Conservation (phyloP, 2,888 invertebrate species). For the Allophyes oxyacanthae region DNA sequence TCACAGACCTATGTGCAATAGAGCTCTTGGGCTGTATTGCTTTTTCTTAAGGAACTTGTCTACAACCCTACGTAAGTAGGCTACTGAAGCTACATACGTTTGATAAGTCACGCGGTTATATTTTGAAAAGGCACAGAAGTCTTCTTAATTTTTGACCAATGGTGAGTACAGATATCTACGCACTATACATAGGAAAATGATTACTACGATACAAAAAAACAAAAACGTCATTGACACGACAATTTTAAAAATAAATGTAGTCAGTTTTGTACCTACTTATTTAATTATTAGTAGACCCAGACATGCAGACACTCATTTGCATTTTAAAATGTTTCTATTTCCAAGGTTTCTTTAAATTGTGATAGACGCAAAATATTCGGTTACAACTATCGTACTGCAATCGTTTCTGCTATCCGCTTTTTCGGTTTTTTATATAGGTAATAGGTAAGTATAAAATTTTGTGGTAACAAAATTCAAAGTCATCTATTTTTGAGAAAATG, state of each 20-base stretch:
- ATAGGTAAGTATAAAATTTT: slow-evolving; percentile 5
- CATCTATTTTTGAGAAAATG: slow-evolving; percentile 35
- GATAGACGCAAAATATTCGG: slow-evolving; percentile 53
- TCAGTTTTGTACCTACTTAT: slow-evolving; percentile 27
- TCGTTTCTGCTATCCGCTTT: slow-evolving; percentile 11
- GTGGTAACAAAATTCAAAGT: slow-evolving; percentile 14
- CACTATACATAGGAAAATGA: too few species aligned
- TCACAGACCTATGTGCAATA: too few species aligned
- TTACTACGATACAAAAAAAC: too few species aligned
- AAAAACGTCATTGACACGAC: background rate
- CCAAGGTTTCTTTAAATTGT: slow-evolving; percentile 60
- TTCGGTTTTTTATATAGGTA: slow-evolving; percentile 8
- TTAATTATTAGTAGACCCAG: slow-evolving; percentile 62
- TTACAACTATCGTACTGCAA: slow-evolving; percentile 26
- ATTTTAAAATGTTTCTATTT: slow-evolving; percentile 68
- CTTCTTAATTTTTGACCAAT: too few species aligned
- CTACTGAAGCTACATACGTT: too few species aligned
- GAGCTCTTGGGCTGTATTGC: too few species aligned
- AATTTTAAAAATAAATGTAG: slow-evolving; percentile 5
- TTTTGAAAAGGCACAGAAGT: too few species aligned
- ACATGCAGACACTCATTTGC: slow-evolving; percentile 61
- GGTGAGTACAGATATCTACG: too few species aligned
- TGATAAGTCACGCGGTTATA: too few species aligned
- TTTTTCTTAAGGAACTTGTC: too few species aligned
- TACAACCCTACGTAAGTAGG: too few species aligned